Base-by-base conservation (phyloP, 2,888 invertebrate genomes). In the Aspidapion aeneum region DNA sequence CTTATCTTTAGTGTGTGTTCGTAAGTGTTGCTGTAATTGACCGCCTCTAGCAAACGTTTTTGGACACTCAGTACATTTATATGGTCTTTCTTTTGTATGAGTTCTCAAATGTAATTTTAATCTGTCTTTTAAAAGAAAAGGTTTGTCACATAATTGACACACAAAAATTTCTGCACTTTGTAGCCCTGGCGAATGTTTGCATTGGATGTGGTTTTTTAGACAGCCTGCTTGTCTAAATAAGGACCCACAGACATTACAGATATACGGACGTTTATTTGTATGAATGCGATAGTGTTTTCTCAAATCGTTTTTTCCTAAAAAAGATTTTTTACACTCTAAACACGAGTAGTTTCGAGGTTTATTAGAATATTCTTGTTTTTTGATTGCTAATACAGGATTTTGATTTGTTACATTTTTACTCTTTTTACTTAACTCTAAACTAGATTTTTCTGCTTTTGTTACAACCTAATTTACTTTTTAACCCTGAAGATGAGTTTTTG, bases 71-170 rank as follows among this genome's bases (percentile, higher is more conserved):
- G 82, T 75, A 73, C 90, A 90, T 52, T 82, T 81, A 78, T 89
- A 89, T 0, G 89, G 88, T 70, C 87, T 87, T 71, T 86, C 86
- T 1, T 89, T 89, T 0, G 88, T 86, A 76, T 94, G 94, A 17
- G 86, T 84, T 7, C 89, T 82, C 72, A 91, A 82, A 77, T 94
- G 94, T 59, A 90, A 78, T 68, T 87, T 84, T 61, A 93, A 80
- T 48, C 91, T 85, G 73, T 91, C 90, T 77, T 93, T 90, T 16
- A 90, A 81, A 0, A 90, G 86, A 76, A 93, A 94, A 35, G 86
- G 84, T 75, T 90, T 91, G 58, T 87, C 84, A 76, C 94, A 94
- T 69, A 89, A 85, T 71, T 87, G 82, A 75, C 94, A 94, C 57
- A 86, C 82, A 76, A 85, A 91, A 21, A 86, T 79, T 50, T 81